Evolutionary conservation across 2,113 vertebrate species (phyloP).

Genomic region (Vidua macroura): DNA sequence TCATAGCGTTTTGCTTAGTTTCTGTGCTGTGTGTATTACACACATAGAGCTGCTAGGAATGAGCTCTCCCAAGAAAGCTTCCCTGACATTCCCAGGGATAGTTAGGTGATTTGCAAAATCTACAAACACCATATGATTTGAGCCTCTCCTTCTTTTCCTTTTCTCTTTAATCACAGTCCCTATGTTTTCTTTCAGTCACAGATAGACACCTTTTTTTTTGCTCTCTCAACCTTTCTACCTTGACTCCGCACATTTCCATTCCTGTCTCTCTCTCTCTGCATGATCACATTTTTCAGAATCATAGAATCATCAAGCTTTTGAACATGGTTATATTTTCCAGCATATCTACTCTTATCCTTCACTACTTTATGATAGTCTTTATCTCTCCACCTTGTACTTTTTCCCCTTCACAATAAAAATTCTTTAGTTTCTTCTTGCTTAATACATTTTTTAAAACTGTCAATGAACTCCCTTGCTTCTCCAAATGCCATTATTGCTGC

Average conservation of each 20-base stretch:
- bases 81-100: not conserved
- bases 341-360: not conserved
- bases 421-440: not conserved
- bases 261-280: not conserved
- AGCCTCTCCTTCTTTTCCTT: not conserved
- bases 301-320: not conserved
- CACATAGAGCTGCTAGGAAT: not conserved
- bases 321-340: not conserved
- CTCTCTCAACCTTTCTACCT: not conserved
- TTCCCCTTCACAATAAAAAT: not conserved
- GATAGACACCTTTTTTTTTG: not conserved
- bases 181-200: not conserved
- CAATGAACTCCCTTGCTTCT: not conserved
- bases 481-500: not conserved
- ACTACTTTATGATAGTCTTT: not conserved
- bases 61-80: not conserved
- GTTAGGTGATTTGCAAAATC: not conserved
- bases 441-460: not conserved
- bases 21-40: not conserved
- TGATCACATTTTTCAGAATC: not conserved
- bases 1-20: not conserved
- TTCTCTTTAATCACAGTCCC: not conserved
- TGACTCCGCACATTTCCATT: not conserved
- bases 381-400: not conserved
- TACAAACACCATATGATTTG: not conserved